Base-by-base conservation (phyloP, 2,888 invertebrate species). In the Thymelicus acteon region DNA sequence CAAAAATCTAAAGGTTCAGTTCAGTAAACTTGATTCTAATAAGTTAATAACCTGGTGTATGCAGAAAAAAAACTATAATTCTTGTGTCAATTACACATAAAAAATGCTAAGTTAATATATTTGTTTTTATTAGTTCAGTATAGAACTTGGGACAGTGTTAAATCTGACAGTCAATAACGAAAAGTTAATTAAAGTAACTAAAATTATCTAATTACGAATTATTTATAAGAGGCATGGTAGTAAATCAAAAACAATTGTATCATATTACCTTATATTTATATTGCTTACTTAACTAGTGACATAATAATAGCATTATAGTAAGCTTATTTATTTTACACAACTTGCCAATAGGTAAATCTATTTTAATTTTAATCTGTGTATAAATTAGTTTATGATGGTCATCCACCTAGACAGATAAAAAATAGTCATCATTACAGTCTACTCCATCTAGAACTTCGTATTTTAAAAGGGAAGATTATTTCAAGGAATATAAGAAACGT, bases 261-360 rank as follows among this genome's bases (percentile, higher is more conserved):
- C 88, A 87, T 91, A 83, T 85, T 85, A 91, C 85, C 93, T 93
- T 93, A 94, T 92, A 91, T 92, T 93, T 93, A 93, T 92, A 93
- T 93, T 94, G 93, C 93, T 94, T 94, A 94, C 92, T 89, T 93
- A 93, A 93, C 92, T 94, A 93, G 92, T 92, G 93, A 93, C 93
- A 93, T 93, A 91, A 90, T 92, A 92, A 90, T 92, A 93, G 91
- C 89, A 92, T 90, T 91, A 92, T 89, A 88, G 87, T 92, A 93
- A 92, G 92, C 92, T 91, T 93, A 93, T 91, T 93, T 93, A 93
- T 92, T 91, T 92, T 93, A 93, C 92, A 93, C 91, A 92, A 89
- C 88, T 92, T 89, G 91, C 92, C 91, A 89, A 93, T 93, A 90
- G 86, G 88, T 92, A 90, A 89, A 88, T 89, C 90, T 90, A 91